Evolutionary conservation across 2,113 vertebrate species (phyloP).

Genomic region (Muscicapa adusta): DNA sequence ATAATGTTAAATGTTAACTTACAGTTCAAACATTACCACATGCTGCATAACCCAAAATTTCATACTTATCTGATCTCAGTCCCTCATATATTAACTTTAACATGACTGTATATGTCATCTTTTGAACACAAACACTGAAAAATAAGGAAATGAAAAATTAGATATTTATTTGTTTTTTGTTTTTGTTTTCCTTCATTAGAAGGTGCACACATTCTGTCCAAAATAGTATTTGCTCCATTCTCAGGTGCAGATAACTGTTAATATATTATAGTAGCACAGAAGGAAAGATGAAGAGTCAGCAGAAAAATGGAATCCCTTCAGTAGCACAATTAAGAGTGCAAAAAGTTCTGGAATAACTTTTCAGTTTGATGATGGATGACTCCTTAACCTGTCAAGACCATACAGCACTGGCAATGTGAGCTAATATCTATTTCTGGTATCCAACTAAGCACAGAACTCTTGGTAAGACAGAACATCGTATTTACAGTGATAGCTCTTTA

Average conservation of each 20-base stretch:
- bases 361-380: background rate
- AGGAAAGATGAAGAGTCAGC: background rate
- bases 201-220: background rate
- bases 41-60: background rate
- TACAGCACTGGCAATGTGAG: background rate
- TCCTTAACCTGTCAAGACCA: constrained; percentile 7
- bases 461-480: constrained; percentile 7
- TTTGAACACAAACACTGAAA: background rate
- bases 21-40: background rate
- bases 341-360: background rate
- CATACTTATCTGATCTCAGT: background rate
- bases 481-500: constrained; percentile 49
- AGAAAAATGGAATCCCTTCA: background rate
- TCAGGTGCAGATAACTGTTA: background rate
- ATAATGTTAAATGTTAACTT: background rate
- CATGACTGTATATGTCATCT: background rate
- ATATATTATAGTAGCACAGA: background rate
- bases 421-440: constrained; percentile 25
- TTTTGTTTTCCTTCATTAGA: background rate
- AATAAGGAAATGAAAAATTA: background rate
- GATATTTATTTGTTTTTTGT: background rate
- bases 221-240: background rate
- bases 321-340: background rate
- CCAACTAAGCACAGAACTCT: constrained; percentile 20
- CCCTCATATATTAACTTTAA: background rate